Conservation (phyloP, 1,140 invertebrate genomes). For the Ceratina australensis region DNA sequence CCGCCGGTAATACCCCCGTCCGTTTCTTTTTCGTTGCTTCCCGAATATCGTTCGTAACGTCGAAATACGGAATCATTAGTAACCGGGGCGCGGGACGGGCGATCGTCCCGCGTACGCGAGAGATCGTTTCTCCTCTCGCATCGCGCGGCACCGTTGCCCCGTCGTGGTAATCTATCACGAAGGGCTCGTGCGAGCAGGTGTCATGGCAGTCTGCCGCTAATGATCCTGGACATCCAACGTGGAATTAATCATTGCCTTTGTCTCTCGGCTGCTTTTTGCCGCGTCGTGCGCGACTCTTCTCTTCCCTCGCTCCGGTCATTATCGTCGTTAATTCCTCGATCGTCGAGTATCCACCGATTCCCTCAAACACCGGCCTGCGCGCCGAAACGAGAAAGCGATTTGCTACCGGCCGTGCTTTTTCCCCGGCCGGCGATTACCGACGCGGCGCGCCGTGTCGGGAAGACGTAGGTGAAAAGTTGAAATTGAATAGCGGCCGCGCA, state of each 20-base stretch:
- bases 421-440: slow-evolving; percentile 12
- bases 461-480: background rate
- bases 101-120: slow-evolving; percentile 5
- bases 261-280: slow-evolving; percentile 67
- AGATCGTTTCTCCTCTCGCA: slow-evolving; percentile 45
- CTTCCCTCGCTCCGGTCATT: slow-evolving; percentile 45
- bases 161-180: slow-evolving; percentile 75
- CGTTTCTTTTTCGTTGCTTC: slow-evolving; percentile 64
- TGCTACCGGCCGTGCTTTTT: background rate
- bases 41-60: slow-evolving; percentile 69
- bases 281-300: slow-evolving; percentile 51
- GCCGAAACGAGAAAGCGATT: background rate
- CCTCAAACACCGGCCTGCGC: background rate
- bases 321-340: slow-evolving; percentile 54
- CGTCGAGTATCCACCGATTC: slow-evolving; percentile 29
- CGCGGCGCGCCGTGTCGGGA: background rate
- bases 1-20: slow-evolving; percentile 52
- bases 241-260: slow-evolving; percentile 76
- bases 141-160: slow-evolving; percentile 39
- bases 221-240: slow-evolving; percentile 73
- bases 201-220: slow-evolving; percentile 73
- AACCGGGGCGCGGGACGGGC: slow-evolving; percentile 64
- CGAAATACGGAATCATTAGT: slow-evolving; percentile 77
- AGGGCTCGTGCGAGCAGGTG: slow-evolving; percentile 74
- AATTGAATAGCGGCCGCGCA: background rate